These are phyloP conservation scores for Cyphomyrus plagiostoma DNA, from an alignment of 2,113 vertebrate species.

Conservation along the genomic window DNA sequence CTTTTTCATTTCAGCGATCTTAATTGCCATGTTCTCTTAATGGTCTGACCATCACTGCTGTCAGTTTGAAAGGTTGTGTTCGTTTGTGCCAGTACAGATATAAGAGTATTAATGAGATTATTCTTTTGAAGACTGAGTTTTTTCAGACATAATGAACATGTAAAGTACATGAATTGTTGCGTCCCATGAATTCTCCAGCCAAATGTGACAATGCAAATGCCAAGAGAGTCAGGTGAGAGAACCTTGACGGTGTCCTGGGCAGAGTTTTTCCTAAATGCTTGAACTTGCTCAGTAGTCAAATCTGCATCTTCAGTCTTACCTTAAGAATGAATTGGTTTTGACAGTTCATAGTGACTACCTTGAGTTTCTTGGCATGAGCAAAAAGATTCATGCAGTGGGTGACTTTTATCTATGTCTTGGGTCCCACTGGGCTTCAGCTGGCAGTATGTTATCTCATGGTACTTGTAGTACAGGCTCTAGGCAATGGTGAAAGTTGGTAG, in stretches of 20 bases:
- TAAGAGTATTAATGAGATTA: neutral
- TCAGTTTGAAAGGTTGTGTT: neutral
- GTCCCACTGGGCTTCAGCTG: neutral
- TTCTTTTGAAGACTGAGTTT: conserved; percentile 6
- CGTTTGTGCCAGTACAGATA: conserved; percentile 2
- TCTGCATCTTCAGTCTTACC: neutral
- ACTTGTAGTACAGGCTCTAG: neutral
- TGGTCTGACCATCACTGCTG: neutral
- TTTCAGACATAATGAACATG: neutral
- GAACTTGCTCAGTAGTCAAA: neutral
- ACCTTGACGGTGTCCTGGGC: neutral
- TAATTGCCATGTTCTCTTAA: conserved; percentile 8
- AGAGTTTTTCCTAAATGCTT: neutral
- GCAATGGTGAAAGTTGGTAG: neutral
- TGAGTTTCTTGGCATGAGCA: neutral
- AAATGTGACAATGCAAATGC: neutral
- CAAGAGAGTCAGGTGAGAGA: neutral
- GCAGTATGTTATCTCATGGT: neutral
- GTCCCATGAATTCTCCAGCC: neutral
- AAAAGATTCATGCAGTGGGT: conserved; percentile 3
- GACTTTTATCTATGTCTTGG: neutral
- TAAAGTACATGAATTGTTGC: neutral
- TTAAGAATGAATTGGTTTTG: neutral
- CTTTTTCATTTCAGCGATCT: conserved; percentile 10
- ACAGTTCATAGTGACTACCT: neutral